Percentiles rank a stretch among this genome's conserved stretches.
phyloP scores from a whole-genome alignment of 2,113 vertebrate species.

The Chionis minor region DNA sequence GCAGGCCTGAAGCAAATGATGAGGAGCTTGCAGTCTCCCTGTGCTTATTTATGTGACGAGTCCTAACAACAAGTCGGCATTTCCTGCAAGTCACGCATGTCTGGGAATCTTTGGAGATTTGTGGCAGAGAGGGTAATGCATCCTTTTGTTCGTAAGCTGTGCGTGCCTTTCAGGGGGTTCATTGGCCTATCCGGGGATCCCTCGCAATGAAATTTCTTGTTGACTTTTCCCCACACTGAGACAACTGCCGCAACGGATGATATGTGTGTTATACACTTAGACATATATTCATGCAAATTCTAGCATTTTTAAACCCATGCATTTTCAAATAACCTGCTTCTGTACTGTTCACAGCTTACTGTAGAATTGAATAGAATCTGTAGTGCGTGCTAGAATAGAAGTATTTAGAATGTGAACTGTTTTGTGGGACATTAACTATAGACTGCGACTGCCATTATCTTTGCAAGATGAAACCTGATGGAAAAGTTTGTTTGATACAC shows the following conservation, averaged over 20 bases:
- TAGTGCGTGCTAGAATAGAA: not conserved
- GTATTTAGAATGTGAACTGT: not conserved
- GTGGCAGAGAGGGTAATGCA: not conserved
- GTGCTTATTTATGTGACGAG: not conserved
- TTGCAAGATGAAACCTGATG: not conserved
- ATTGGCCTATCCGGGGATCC: not conserved
- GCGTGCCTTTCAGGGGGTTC: not conserved
- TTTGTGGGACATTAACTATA: not conserved
- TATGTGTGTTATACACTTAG: not conserved
- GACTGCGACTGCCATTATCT: not conserved
- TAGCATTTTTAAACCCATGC: not conserved
- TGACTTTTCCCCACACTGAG: not conserved
- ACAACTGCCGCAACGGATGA: not conserved
- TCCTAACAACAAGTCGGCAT: not conserved
- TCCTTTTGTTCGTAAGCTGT: not conserved
- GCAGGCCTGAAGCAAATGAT: not conserved
- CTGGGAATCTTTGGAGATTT: not conserved
- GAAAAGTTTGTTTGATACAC: not conserved
- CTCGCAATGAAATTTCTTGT: not conserved
- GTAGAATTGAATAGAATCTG: not conserved
- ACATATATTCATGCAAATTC: not conserved
- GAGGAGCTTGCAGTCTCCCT: not conserved
- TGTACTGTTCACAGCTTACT: not conserved
- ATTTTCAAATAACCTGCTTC: not conserved
- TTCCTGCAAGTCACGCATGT: not conserved